Evolutionary conservation across 53 echinoderm and acorn worm species (phyloP).

Genomic region (Apostichopus leukothele): DNA sequence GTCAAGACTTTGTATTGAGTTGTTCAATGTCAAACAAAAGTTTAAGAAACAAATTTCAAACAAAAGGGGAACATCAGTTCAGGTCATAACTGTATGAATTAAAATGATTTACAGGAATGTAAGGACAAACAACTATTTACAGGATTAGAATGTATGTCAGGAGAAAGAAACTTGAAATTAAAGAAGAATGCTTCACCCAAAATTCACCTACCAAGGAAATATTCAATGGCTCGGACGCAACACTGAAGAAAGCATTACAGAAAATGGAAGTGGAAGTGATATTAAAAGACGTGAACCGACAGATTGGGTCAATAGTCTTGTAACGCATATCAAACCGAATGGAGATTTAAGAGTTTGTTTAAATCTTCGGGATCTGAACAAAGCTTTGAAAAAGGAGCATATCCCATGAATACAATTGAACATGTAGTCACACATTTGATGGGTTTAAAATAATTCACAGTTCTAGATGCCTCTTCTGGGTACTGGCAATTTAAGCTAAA

Average conservation of each 20-base stretch:
- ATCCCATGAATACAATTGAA: constrained; percentile 45
- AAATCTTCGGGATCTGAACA: constrained; percentile 52
- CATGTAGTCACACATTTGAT: constrained; percentile 37
- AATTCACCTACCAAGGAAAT: constrained; percentile 28
- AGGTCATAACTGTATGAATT: not conserved
- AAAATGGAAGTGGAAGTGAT: constrained; percentile 4
- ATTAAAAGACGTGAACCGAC: constrained; percentile 20
- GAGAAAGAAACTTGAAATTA: constrained; percentile 25
- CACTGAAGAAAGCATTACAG: constrained; percentile 31
- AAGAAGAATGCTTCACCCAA: constrained; percentile 31
- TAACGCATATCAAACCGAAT: constrained; percentile 28
- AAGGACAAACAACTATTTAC: constrained; percentile 7
- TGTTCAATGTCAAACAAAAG: not conserved
- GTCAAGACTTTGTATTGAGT: constrained; percentile 35
- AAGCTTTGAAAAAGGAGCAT: constrained; percentile 51
- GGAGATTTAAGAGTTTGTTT: constrained; percentile 45
- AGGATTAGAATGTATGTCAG: constrained; percentile 50
- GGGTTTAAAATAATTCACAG: constrained; percentile 31
- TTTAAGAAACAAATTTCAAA: constrained; percentile 1
- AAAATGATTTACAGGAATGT: constrained; percentile 12
- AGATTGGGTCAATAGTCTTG: constrained; percentile 45
- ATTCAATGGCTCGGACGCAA: constrained; percentile 33
- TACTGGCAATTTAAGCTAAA: constrained; percentile 57
- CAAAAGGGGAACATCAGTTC: not conserved
- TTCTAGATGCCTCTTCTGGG: constrained; percentile 48